Conservation (phyloP, 2,113 vertebrate species). For the Meriones unguiculatus region DNA sequence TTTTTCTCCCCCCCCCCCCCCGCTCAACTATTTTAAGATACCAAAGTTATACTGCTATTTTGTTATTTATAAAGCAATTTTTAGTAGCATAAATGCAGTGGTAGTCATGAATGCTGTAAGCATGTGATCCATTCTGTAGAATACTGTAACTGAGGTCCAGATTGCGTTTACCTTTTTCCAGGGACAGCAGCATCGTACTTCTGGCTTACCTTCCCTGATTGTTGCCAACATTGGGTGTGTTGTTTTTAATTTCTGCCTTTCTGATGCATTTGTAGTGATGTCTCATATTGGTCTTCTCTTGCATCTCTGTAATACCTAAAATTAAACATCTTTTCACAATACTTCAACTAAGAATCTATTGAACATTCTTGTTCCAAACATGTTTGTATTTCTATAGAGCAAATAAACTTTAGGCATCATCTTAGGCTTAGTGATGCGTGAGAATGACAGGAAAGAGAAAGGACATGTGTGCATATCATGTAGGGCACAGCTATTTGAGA, state of each 20-base stretch:
- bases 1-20: not conserved
- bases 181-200: not conserved
- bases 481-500: not conserved
- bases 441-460: not conserved
- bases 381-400: not conserved
- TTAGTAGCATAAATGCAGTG: not conserved
- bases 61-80: not conserved
- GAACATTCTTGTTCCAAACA: not conserved
- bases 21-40: not conserved
- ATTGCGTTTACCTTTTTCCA: not conserved
- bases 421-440: not conserved
- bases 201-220: not conserved
- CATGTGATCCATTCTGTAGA: not conserved
- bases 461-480: not conserved
- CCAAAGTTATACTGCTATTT: not conserved
- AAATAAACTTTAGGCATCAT: not conserved
- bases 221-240: not conserved
- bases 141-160: not conserved
- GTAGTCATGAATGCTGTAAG: not conserved
- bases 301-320: not conserved
- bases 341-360: not conserved
- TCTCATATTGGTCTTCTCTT: not conserved
- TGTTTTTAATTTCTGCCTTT: constrained; percentile 8
- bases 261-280: not conserved
- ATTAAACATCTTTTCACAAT: not conserved